Percentiles rank a stretch among this genome's conserved stretches.
Evolutionary conservation across 2,888 invertebrate genomes (phyloP).

Genomic region (Stenichneumon culpator): DNA sequence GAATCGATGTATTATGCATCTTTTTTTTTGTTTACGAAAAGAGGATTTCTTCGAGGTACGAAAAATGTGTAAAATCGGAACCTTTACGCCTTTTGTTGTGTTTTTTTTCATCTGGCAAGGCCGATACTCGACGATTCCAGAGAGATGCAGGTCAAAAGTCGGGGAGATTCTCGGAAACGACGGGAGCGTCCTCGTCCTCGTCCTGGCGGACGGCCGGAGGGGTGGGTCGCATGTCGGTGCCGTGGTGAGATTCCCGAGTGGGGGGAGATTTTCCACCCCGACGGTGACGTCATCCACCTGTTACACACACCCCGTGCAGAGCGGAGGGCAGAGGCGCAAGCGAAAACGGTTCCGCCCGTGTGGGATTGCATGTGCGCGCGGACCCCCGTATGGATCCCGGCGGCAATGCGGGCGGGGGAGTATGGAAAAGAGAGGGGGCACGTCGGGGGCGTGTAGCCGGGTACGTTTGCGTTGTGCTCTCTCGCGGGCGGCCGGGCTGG

Average conservation of each 20-base stretch:
- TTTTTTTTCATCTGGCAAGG: constrained; percentile 31
- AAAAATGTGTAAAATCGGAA: not conserved
- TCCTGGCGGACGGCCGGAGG: constrained; percentile 13
- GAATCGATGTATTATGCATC: too few species aligned
- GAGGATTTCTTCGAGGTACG: too few species aligned
- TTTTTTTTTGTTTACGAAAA: too few species aligned
- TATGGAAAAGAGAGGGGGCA: constrained; percentile 47
- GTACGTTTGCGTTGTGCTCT: constrained; percentile 69
- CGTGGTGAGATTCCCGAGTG: not conserved
- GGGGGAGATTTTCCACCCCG: constrained; percentile 70
- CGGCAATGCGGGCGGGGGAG: constrained; percentile 49
- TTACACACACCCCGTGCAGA: constrained; percentile 80
- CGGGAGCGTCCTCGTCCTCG: constrained; percentile 40
- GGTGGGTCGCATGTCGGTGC: not conserved
- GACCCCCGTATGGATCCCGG: constrained; percentile 69
- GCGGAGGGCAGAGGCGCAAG: constrained; percentile 24
- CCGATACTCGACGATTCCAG: constrained; percentile 24
- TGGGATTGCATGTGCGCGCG: constrained; percentile 69
- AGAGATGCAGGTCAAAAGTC: constrained; percentile 67
- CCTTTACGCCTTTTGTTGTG: not conserved
- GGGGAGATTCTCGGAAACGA: constrained; percentile 40
- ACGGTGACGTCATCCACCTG: constrained; percentile 82
- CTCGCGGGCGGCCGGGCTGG: constrained; percentile 77
- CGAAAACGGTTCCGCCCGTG: constrained; percentile 51
- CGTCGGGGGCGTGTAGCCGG: constrained; percentile 67